Evolutionary conservation across 2,888 invertebrate genomes (phyloP), one percentile per base, ranked within the genome.

Genomic region (Alloplasta piceator): DNA sequence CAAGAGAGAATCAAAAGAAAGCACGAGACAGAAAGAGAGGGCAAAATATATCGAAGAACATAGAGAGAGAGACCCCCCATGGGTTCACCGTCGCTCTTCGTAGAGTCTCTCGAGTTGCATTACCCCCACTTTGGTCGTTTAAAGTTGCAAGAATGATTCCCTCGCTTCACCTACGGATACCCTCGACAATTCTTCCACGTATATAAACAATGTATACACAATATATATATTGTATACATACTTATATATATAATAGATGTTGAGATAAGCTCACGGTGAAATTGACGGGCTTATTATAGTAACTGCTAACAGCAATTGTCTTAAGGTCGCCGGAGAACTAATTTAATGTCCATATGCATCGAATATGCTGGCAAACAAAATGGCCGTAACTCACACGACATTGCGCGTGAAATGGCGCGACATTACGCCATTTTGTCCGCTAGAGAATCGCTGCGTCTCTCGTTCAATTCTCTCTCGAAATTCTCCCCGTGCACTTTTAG

Each of bases 61-160:
- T 66, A 73, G 66, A 48, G 64, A 67, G 26, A 26, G 26, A 39
- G 80, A 82, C 80, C 82, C 82, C 82, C 80, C 80, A 80, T 77
- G 60, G 80, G 66, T 76, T 26, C 63, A 56, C 67, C 76, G 76
- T 80, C 80, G 80, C 68, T 82, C 82, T 79, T 82, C 71, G 61
- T 58, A 74, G 72, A 82, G 55, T 61, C 76, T 26, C 26, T 63
- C 71, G 71, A 78, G 79, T 74, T 56, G 78, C 80, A 78, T 76
- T 73, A 81, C 81, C 81, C 26, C 26, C 77, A n/a, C 77, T 61
- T 73, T 36, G 82, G 75, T 67, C 75, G 70, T 82, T 84, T 80
- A 74, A 84, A 80, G 78, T 78, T 50, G 68, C 75, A 79, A 82
- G 48, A 78, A 72, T 68, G 71, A 26, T 71, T 82, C 78, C 61